phyloP scores from a whole-genome alignment of 2,888 invertebrate species.

The Hypselothyrea guttata region DNA sequence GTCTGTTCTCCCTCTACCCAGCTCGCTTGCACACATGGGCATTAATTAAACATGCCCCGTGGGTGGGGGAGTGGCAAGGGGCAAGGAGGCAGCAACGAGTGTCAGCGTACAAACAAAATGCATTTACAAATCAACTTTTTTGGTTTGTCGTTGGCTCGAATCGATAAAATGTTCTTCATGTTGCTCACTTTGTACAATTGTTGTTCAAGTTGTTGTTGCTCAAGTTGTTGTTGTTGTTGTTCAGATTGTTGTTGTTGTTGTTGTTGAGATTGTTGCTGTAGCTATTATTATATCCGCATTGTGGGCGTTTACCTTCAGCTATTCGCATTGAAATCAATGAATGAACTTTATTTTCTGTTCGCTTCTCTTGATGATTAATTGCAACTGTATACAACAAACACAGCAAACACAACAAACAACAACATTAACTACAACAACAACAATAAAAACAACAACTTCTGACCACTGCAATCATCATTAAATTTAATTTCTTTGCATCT shows the following conservation, averaged over 20 bases:
- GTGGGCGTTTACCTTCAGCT: conserved; percentile 39
- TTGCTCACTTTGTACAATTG: too few relatives aligned
- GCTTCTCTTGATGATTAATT: conserved; percentile 57
- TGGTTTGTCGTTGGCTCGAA: conserved; percentile 42
- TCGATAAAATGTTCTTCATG: conserved; percentile 48
- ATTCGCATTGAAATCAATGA: conserved; percentile 25
- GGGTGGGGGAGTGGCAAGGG: too few relatives aligned
- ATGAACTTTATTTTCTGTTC: conserved; percentile 22
- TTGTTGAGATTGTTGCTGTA: conserved; percentile 12
- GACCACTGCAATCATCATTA: conserved; percentile 18
- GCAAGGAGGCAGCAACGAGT: conserved; percentile 39
- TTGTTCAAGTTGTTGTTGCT: conserved; percentile 15
- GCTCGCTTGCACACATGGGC: conserved; percentile 26
- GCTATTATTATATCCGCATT: conserved; percentile 15
- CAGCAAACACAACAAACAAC: conserved; percentile 8
- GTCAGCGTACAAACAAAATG: conserved; percentile 72
- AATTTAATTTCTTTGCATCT: background rate
- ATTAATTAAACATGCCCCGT: conserved; percentile 67
- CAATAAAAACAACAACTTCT: background rate
- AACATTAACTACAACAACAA: background rate
- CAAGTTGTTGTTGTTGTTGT: conserved; percentile 7
- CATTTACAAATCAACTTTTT: conserved; percentile 68
- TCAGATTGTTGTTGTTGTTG: conserved; percentile 11
- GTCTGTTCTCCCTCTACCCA: background rate
- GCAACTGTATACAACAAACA: conserved; percentile 27